Base-by-base conservation (phyloP, 2,888 invertebrate species). In the Apotomis capreana region DNA sequence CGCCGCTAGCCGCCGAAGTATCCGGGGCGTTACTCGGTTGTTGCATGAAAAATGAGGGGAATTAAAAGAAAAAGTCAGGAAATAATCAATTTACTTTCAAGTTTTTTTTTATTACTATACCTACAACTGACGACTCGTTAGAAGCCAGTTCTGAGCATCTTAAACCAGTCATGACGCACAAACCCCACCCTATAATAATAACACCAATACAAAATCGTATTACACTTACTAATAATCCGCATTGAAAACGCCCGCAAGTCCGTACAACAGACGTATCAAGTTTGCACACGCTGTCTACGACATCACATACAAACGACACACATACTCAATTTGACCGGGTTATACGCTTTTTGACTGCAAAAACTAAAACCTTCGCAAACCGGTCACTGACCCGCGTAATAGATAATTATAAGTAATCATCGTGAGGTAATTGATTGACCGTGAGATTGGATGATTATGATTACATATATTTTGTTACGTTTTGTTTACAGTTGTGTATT, bases 391-490 rank as follows among this genome's bases (percentile, higher is more conserved):
- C 70, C 67, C 26, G 37, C 12, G 60, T 70, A 60, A 67, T 70
- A 67, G 67, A 60, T 67, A 70, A 67, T 61, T 67, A 70, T 55
- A 55, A 60, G 60, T 70, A 65, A 70, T 65, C 64, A 55, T 70
- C 59, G 70, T 36, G 46, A 60, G 36, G 60, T 67, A 70, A 70
- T 54, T 60, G 65, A 70, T 65, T 70, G 65, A 59, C 59, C 60
- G 60, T 65, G 61, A 61, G 69, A 69, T 69, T 5, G 49, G n/a
- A 40, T 46, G 49, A 26, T 61, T 64, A 13, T 13, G 44, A 54
- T 64, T 54, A 55, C 52, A 46, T 65, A 44, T 65, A 46, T 65
- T 60, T 54, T 65, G 12, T 54, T 54, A 13, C 36, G 44, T 55
- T 44, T 63, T 15, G 52, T 46, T 63, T 63, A 63, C 63, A 54